phyloP scores from a whole-genome alignment of 1,140 invertebrate species.

The Lamellibrachia luymesi region DNA sequence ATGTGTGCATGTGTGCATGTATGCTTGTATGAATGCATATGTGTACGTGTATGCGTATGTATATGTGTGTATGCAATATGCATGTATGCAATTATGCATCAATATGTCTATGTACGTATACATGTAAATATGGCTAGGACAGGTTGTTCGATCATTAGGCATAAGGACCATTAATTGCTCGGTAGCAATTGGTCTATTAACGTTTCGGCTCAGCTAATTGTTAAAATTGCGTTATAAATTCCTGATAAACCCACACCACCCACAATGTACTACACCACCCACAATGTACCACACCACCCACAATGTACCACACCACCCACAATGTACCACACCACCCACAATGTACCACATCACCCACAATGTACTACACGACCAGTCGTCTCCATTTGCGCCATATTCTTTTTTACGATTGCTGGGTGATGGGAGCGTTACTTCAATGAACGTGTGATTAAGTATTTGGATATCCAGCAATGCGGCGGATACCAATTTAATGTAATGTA shows the following conservation, averaged over 20 bases:
- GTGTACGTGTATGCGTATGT: neutral
- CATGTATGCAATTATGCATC: too few species aligned
- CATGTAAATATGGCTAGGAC: neutral
- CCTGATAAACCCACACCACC: neutral
- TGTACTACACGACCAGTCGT: neutral
- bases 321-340: neutral
- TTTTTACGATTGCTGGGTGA: neutral
- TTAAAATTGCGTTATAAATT: neutral
- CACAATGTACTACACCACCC: neutral
- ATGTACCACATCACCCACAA: neutral
- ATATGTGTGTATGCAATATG: too few species aligned
- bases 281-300: neutral
- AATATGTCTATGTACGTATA: too few species aligned
- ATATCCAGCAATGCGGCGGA: neutral
- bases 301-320: neutral
- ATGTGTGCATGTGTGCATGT: neutral
- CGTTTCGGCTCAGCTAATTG: neutral
- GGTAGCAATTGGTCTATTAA: neutral
- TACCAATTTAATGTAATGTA: neutral
- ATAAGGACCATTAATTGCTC: neutral
- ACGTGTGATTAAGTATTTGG: neutral
- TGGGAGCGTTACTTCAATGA: neutral
- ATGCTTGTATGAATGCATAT: neutral
- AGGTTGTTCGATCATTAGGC: neutral
- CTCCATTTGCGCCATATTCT: neutral